Conservation (phyloP, 1,140 invertebrate species). For the Lepidurus couesii region DNA sequence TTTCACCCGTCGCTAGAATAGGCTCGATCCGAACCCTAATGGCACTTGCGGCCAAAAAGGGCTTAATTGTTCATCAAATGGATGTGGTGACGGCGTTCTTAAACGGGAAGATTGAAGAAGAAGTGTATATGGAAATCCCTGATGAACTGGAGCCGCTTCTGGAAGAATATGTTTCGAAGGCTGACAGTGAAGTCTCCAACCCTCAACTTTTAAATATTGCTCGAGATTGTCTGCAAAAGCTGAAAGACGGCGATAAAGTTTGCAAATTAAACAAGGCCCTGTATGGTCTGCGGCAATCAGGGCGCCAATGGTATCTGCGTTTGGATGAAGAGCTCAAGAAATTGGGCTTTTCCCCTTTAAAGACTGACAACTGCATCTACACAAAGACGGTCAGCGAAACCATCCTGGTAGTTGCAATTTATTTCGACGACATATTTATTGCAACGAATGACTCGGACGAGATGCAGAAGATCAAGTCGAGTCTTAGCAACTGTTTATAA, state of each 20-base stretch:
- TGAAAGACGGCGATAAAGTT: slow-evolving; percentile 22
- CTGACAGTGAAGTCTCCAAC: background rate
- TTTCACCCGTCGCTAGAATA: slow-evolving; percentile 41
- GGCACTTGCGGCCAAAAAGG: slow-evolving; percentile 38
- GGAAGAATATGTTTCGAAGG: background rate
- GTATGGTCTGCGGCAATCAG: slow-evolving; percentile 41
- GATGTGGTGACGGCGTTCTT: slow-evolving; percentile 43
- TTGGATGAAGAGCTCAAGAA: slow-evolving; percentile 44
- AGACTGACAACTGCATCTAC: slow-evolving; percentile 45
- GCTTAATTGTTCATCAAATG: slow-evolving; percentile 41
- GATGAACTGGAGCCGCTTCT: slow-evolving; percentile 28
- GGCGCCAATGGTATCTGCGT: slow-evolving; percentile 37
- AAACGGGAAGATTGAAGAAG: slow-evolving; percentile 42
- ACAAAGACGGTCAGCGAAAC: slow-evolving; percentile 37
- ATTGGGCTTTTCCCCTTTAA: slow-evolving; percentile 41
- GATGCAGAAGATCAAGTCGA: slow-evolving; percentile 36
- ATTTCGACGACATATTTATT: slow-evolving; percentile 49
- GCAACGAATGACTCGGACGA: slow-evolving; percentile 34
- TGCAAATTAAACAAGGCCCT: slow-evolving; percentile 42
- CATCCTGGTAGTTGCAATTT: slow-evolving; percentile 43
- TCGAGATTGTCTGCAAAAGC: background rate
- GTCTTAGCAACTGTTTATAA: slow-evolving; percentile 39
- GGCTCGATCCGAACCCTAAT: slow-evolving; percentile 42
- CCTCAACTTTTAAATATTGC: background rate
- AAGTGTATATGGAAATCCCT: slow-evolving; percentile 45